A percentile compares a stretch with the other conserved stretches of the same genome.
Conservation (phyloP, 2,113 vertebrate genomes). For the Motacilla alba region DNA sequence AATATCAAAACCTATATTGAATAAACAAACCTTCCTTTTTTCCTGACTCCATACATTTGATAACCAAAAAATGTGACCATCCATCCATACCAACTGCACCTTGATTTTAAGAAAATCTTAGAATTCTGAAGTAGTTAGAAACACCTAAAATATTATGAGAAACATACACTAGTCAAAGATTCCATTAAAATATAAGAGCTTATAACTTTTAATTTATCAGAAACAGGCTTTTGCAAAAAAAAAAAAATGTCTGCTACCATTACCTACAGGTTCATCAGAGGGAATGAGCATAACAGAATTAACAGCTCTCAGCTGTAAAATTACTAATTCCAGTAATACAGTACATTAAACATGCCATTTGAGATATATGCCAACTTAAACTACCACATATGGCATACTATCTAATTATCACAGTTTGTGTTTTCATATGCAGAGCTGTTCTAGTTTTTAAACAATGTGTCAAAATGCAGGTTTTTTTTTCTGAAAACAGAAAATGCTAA, state of each 20-base stretch:
- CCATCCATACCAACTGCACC: not conserved
- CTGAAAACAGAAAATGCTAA: conserved; percentile 52
- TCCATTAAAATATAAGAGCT: not conserved
- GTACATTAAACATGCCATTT: conserved; percentile 61
- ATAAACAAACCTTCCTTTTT: not conserved
- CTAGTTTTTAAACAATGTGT: conserved; percentile 68
- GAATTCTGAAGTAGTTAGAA: not conserved
- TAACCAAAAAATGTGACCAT: not conserved
- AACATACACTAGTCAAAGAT: not conserved
- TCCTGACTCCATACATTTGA: not conserved
- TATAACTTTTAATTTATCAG: not conserved
- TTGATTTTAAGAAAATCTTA: not conserved
- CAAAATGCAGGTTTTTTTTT: conserved; percentile 27
- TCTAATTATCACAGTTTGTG: conserved; percentile 71
- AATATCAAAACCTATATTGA: not conserved
- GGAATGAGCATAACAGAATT: conserved; percentile 11
- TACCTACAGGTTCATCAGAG: conserved; percentile 15
- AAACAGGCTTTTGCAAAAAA: not conserved
- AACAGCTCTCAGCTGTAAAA: conserved; percentile 57
- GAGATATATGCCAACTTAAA: conserved; percentile 64
- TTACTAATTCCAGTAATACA: conserved; percentile 49
- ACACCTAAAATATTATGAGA: not conserved
- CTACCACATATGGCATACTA: conserved; percentile 59
- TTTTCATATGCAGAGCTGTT: conserved; percentile 62
- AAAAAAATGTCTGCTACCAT: not conserved